Evolutionary conservation across 2,797 vertebrate genomes (phyloP).

Genomic region (Anabacerthia variegaticeps): DNA sequence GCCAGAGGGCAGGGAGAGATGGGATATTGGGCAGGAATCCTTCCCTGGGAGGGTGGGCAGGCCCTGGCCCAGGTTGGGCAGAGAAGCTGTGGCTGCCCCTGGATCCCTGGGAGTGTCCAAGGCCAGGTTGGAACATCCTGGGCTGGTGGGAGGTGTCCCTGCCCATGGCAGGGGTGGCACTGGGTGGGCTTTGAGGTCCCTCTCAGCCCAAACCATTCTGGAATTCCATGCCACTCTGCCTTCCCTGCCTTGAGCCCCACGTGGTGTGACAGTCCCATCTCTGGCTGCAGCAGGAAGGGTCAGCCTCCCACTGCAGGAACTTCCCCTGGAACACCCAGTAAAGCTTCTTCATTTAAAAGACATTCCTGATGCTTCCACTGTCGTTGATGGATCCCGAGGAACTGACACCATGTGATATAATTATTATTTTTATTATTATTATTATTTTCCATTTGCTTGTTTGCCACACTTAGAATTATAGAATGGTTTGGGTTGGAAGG

Average conservation of each 20-base stretch:
- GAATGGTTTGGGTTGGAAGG: background rate
- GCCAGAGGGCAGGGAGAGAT: background rate
- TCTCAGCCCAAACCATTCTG: background rate
- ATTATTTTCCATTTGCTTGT: background rate
- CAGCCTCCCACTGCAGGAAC: background rate
- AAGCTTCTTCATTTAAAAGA: background rate
- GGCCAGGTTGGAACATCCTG: background rate
- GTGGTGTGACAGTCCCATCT: background rate
- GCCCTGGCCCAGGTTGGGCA: background rate
- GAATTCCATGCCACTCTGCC: background rate
- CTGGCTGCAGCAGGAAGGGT: background rate
- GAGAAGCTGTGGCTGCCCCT: background rate
- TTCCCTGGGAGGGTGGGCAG: background rate
- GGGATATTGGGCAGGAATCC: background rate
- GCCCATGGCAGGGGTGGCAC: background rate
- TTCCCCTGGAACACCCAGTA: rapidly evolving
- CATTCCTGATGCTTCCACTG: too few species aligned
- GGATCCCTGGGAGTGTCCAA: background rate
- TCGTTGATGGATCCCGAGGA: background rate
- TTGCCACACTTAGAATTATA: background rate
- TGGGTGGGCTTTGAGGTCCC: background rate
- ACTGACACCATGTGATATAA: background rate
- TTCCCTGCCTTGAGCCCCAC: background rate
- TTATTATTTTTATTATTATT: background rate
- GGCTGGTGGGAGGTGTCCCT: background rate